Conservation (phyloP, 2,888 invertebrate species). For the Phortica okadai region DNA sequence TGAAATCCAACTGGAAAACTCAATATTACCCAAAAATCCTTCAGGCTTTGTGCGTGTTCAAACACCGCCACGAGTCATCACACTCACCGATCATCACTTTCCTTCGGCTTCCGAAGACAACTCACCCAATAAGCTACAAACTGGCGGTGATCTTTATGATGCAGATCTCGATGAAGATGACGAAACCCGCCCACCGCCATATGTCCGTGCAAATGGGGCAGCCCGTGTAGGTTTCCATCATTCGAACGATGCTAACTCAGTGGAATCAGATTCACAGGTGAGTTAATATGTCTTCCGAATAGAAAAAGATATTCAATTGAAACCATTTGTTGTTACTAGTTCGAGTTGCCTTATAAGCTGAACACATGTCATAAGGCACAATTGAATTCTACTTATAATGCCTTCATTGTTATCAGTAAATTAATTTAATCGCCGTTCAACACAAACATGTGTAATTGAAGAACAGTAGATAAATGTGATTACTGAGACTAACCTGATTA, state of each 20-base stretch:
- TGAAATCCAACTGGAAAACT: slow-evolving; percentile 91
- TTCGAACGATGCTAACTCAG: slow-evolving; percentile 68
- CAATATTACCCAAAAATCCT: slow-evolving; percentile 82
- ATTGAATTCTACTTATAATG: background rate
- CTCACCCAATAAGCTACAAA: slow-evolving; percentile 61
- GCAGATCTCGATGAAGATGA: slow-evolving; percentile 61
- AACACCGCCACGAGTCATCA: slow-evolving; percentile 93
- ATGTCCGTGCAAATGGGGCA: slow-evolving; percentile 67
- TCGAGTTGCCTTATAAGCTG: background rate
- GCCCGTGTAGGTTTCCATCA: slow-evolving; percentile 70
- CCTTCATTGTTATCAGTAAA: background rate
- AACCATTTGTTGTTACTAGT: background rate
- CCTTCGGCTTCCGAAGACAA: slow-evolving; percentile 82
- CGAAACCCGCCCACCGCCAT: slow-evolving; percentile 65
- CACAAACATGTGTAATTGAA: background rate
- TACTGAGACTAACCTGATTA: background rate
- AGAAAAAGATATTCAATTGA: background rate
- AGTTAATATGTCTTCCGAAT: slow-evolving; percentile 31
- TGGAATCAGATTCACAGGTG: slow-evolving; percentile 74
- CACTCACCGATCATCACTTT: slow-evolving; percentile 89
- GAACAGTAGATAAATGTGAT: background rate
- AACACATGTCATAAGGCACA: background rate
- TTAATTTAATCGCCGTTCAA: background rate
- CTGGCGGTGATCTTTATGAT: slow-evolving; percentile 52
- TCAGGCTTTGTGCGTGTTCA: slow-evolving; percentile 86